A percentile compares a stretch with the other conserved stretches of the same genome.
These are phyloP conservation scores for Pseudomyrmex sp. DNA, from an alignment of 1,140 invertebrate genomes.

Conservation along the genomic window DNA sequence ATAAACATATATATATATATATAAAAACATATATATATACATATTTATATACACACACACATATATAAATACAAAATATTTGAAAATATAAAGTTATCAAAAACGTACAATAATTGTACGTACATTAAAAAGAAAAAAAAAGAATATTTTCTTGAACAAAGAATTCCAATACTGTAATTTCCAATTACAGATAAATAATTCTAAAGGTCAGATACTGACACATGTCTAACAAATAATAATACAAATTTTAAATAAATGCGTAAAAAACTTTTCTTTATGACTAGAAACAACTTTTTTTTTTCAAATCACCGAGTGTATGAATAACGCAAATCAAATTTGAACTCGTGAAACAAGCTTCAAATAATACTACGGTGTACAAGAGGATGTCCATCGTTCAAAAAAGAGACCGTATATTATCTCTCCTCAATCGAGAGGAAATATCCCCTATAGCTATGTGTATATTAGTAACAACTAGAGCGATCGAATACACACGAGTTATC, in stretches of 20 bases:
- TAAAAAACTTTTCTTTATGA: constrained; percentile 27
- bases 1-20: no score
- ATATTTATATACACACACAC: no score
- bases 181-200: constrained; percentile 26
- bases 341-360: neutral
- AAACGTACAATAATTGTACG: constrained; percentile 2
- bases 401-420: constrained; percentile 61
- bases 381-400: constrained; percentile 46
- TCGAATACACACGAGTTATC: constrained; percentile 78
- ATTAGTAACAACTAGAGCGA: constrained; percentile 67
- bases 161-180: constrained; percentile 22
- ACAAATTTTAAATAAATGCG: neutral
- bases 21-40: no score
- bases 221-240: constrained; percentile 30
- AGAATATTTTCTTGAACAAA: constrained; percentile 13
- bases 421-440: constrained; percentile 39
- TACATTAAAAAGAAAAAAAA: constrained; percentile 17
- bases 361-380: neutral
- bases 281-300: constrained; percentile 43
- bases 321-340: constrained; percentile 21
- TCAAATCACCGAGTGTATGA: constrained; percentile 23
- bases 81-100: constrained; percentile 30
- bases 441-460: constrained; percentile 59
- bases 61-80: no score
- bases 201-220: constrained; percentile 32